Evolutionary conservation across 1,140 invertebrate species (phyloP), one percentile per base, ranked within the genome.

Genomic region (Zaprionus ghesquierei): DNA sequence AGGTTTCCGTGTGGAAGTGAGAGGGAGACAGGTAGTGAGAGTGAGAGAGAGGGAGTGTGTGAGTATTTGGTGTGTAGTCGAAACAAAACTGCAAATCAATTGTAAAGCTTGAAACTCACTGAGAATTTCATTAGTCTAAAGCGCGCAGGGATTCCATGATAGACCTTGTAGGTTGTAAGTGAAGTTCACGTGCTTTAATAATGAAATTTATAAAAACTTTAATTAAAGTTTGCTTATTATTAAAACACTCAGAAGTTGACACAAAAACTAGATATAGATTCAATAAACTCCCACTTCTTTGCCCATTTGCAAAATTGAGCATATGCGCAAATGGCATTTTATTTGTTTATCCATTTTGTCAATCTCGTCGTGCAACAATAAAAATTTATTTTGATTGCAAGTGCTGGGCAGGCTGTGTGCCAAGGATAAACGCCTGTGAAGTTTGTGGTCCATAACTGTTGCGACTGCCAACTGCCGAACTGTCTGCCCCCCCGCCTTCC

Each of bases 341-440:
- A 44, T 59, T 69, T 54, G 46, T 62, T 69, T 72, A 38, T 35
- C 15, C 53, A 58, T 46, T 63, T 51, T 69, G 53, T 70, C 75
- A 65, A 75, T 70, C 75, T 84, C 75, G 53, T 66, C 75, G 58
- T 46, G 35, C 46, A 73, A 41, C n/a, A 79, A 79, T 86, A 87
- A 86, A 86, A 75, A 64, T 82, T 87, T 78, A 86, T 87, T 85
- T 70, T 82, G 79, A 86, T 87, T 87, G 63, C 41, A 78, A 85
- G 74, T 81, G 49, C 31, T 38, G 46, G 41, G 33, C 49, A 18
- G 54, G 41, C 27, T 44, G 15, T 54, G 51, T 69, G 75, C 70
- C 75, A 77, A 75, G 63, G 27, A 58, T 46, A 69, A 63, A 9
- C 33, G 27, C 13, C 18, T 6, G 20, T 56, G 51, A 29, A 51